Percentiles rank a stretch among this genome's conserved stretches.
Conservation (phyloP, 2,113 vertebrate species). For the Perca schrenkii region DNA sequence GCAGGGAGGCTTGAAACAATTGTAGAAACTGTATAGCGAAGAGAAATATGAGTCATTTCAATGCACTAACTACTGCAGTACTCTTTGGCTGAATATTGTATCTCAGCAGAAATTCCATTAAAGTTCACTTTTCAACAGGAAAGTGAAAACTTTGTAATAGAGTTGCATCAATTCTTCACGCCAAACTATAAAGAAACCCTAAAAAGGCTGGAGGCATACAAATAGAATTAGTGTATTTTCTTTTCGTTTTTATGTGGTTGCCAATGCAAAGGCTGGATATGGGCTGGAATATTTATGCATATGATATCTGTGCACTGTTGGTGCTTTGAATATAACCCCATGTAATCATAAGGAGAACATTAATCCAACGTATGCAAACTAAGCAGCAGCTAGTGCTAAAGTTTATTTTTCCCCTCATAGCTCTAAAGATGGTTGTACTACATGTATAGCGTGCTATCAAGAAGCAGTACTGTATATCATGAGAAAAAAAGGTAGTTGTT, state of each 20-base stretch:
- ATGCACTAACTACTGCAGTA: neutral
- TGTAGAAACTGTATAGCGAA: neutral
- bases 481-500: conserved; percentile 49
- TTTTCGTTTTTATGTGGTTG: neutral
- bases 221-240: conserved; percentile 27
- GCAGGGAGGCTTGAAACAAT: neutral
- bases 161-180: conserved; percentile 35
- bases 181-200: neutral
- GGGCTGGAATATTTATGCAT: neutral
- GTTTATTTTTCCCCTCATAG: neutral
- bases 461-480: conserved; percentile 24
- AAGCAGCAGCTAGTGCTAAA: conserved; percentile 14
- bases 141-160: conserved; percentile 20
- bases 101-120: conserved; percentile 32
- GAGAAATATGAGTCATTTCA: neutral
- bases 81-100: neutral
- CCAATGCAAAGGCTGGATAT: conserved; percentile 1
- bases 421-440: neutral
- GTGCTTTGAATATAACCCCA: conserved; percentile 16
- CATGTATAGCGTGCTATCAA: neutral
- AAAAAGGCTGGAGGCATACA: conserved; percentile 3
- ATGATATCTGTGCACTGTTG: conserved; percentile 20
- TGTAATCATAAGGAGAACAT: conserved; percentile 26
- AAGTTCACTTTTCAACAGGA: conserved; percentile 8
- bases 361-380: conserved; percentile 13